Base-by-base conservation (phyloP, 2,797 vertebrate species). In the Melanotaenia boesemani region DNA sequence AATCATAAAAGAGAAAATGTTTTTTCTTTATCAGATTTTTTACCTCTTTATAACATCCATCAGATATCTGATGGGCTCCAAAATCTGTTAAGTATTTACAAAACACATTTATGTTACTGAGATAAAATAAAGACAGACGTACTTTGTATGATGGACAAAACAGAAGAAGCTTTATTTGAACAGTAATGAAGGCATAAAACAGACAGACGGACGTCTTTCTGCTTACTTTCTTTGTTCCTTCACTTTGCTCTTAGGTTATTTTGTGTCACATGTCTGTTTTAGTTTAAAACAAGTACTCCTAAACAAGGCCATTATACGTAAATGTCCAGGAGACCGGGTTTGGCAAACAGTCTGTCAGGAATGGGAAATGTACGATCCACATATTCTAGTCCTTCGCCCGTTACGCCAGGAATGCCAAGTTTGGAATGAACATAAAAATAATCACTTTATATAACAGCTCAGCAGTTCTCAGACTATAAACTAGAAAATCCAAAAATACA, bases 91-190 rank as follows among this genome's bases (percentile, higher is more conserved):
- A 44, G 4, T 44, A 15, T 6, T 44, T n/a, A n/a, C 10, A 20
- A n/a, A 6, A 6, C 15, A 4, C 20, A 8, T 46, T 46, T 46
- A 5, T 48, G 6, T 22, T 20, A n/a, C 9, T 48, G 20, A 50
- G 9, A 22, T 4, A 9, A 50, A 24, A 70, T 16, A 16, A 44
- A 48, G 7, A 52, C 18, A 3, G 26, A 62, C 11, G 78, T 58
- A 57, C 41, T 30, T 44, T 66, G 32, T 34, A 13, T 69, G 71
- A 58, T 32, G 66, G 65, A 76, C 20, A 80, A 74, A 83, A 74
- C 72, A 76, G 44, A 82, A 70, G 30, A 70, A 79, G 37, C 61
- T 93, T 91, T 93, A 90, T 87, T 91, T 82, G 2, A 73, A 74
- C 61, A 79, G 63, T 70, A 80, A 72, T 69, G 79, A 89, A 89